A percentile compares a stretch with the other conserved stretches of the same genome.
Evolutionary conservation across 2,888 invertebrate genomes (phyloP).

Genomic region (Spodoptera picta): DNA sequence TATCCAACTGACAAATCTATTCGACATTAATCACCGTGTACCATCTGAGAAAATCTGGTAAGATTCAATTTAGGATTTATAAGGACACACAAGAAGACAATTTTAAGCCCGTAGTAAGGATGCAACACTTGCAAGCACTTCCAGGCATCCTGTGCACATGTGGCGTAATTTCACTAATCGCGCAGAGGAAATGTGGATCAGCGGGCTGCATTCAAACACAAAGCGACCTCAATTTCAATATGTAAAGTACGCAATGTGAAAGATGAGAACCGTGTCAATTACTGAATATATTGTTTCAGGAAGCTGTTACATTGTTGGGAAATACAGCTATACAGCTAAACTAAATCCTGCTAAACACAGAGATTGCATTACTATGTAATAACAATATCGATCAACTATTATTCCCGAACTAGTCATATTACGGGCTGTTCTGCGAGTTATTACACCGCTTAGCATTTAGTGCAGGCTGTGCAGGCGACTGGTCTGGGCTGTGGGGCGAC

Average conservation of each 20-base stretch:
- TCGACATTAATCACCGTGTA: too few species aligned
- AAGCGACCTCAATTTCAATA: slow-evolving; percentile 72
- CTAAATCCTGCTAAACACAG: slow-evolving; percentile 19
- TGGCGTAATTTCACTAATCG: slow-evolving; percentile 54
- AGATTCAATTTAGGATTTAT: slow-evolving; percentile 5
- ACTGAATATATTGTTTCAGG: slow-evolving; percentile 73
- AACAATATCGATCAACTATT: slow-evolving; percentile 23
- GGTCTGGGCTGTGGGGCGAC: slow-evolving; percentile 59
- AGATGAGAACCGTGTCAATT: slow-evolving; percentile 76
- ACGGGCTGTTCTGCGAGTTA: slow-evolving; percentile 44
- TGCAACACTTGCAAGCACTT: slow-evolving; percentile 48
- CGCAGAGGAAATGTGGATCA: slow-evolving; percentile 69
- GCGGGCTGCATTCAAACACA: slow-evolving; percentile 64
- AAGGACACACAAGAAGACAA: slow-evolving; percentile 3
- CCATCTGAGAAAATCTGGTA: too few species aligned
- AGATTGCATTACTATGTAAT: slow-evolving; percentile 11
- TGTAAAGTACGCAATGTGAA: slow-evolving; percentile 61
- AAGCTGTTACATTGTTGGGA: slow-evolving; percentile 60
- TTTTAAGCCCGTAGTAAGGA: slow-evolving; percentile 12
- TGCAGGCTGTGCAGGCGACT: slow-evolving; percentile 65
- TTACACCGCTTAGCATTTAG: slow-evolving; percentile 66
- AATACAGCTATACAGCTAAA: slow-evolving; percentile 12
- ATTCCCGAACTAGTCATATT: slow-evolving; percentile 34
- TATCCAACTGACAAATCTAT: too few species aligned
- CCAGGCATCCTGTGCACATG: slow-evolving; percentile 47